Percentiles rank a stretch among this genome's conserved stretches.
phyloP scores from a whole-genome alignment of 2,888 invertebrate species.

The Melinaea menophilus region DNA sequence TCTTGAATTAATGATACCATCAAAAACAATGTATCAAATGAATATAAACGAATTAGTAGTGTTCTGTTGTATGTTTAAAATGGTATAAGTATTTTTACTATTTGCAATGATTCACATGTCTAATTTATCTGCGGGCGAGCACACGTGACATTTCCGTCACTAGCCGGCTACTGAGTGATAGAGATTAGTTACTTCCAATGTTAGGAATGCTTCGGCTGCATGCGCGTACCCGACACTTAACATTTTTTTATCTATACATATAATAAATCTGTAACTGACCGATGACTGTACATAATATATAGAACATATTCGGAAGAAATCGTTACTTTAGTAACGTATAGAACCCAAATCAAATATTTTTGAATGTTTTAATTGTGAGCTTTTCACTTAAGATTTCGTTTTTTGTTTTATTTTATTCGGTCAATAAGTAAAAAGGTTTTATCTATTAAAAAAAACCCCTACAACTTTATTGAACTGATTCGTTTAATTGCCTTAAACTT shows the following conservation, averaged over 20 bases:
- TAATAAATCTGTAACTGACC: neutral
- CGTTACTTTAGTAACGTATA: no score
- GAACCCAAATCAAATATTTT: no score
- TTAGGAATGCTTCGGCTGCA: conserved; percentile 38
- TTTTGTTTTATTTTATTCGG: no score
- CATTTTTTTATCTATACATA: neutral
- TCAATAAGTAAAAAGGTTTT: no score
- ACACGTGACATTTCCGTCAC: conserved; percentile 44
- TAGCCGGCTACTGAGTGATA: conserved; percentile 27
- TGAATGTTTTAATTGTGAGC: no score
- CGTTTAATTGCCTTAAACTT: no score
- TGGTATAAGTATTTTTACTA: no score
- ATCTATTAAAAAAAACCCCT: no score
- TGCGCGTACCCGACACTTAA: conserved; percentile 15
- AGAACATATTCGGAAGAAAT: no score
- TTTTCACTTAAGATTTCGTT: no score
- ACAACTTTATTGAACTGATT: no score
- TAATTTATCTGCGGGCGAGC: conserved; percentile 38
- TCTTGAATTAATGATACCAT: conserved; percentile 10
- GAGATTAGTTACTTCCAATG: conserved; percentile 23
- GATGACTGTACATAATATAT: neutral
- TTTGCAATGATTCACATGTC: conserved; percentile 40
- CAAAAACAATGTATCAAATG: neutral
- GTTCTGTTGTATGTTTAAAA: neutral
- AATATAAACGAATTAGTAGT: neutral